Base-by-base conservation (phyloP, 1,140 invertebrate genomes). In the Phymastichus coffea region DNA sequence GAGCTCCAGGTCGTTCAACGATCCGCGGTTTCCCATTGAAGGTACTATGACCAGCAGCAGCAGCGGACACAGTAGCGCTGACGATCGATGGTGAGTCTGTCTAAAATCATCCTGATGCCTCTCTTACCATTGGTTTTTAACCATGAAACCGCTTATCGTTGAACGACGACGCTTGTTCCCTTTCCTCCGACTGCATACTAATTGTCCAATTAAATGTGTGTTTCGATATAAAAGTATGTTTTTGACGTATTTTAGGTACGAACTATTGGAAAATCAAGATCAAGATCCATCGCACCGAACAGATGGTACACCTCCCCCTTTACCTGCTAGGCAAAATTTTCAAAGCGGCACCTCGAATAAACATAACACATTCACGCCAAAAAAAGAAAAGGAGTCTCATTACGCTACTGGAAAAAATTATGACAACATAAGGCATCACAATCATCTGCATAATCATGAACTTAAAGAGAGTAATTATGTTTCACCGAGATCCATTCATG, bases 1-100 rank as follows among this genome's bases (percentile, higher is more conserved):
- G 58, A 89, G 87, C 69, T 87, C 85, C 49, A 86, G 87, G 66
- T 87, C 87, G 58, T 87, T 85, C 77, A 83, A 77, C 71, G 84
- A 85, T 77, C 76, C 80, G 22, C 76, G 82, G 63, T 81, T 82
- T 72, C 77, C 77, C 19, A 66, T 78, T 62, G 83, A 83, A 74
- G 84, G 83, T 46, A 84, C 83, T 46, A 76, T 86, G 74, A 86
- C 84, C 7, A 85, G 82, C 70, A 86, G 82, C 38, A 86, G 84
- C 43, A 86, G 82, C 68, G 86, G 84, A n/a, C 84, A 86, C 70
- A 86, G 85, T 30, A 83, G 81, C 57, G 64, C 72, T 58, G 87
- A 87, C 61, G 86, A 88, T 71, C 80, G 85, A 67, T 88, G 87
- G 87, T 82, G 61, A 74, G 70, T 70, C 37, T 57, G 37, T 37